A percentile compares a stretch with the other conserved stretches of the same genome.
Evolutionary conservation across 2,797 vertebrate genomes (phyloP).

Genomic region (Melanogrammus aeglefinus): DNA sequence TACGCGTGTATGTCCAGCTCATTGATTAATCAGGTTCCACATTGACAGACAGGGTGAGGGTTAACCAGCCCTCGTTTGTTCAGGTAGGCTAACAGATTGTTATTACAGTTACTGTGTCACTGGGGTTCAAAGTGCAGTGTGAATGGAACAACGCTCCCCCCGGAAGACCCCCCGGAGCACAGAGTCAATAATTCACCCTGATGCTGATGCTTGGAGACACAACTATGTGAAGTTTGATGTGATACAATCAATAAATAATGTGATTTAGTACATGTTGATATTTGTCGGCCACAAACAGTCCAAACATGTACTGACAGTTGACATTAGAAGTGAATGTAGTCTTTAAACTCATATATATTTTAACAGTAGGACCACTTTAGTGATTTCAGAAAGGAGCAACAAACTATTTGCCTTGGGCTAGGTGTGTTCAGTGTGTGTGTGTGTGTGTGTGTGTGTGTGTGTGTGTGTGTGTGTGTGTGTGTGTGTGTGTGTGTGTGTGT

Average conservation of each 20-base stretch:
- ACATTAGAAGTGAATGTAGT: constrained; percentile 36
- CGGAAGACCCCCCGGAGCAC: constrained; percentile 35
- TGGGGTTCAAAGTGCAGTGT: constrained; percentile 19
- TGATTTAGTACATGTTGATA: constrained; percentile 49
- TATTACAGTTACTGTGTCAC: constrained; percentile 1
- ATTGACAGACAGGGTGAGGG: neutral
- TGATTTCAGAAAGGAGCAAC: constrained; percentile 33
- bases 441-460: no score
- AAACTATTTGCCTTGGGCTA: constrained; percentile 8
- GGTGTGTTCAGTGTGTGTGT: no score
- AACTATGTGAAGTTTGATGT: constrained; percentile 54
- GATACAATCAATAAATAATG: constrained; percentile 62
- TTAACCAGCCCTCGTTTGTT: neutral
- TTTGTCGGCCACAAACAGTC: constrained; percentile 45
- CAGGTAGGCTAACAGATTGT: no score
- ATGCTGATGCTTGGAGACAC: constrained; percentile 40
- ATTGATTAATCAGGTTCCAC: neutral
- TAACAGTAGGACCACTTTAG: constrained; percentile 40
- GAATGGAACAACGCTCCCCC: constrained; percentile 39
- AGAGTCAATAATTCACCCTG: constrained; percentile 46
- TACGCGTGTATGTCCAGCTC: neutral
- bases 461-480: no score
- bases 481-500: no score
- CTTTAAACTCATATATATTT: constrained; percentile 44
- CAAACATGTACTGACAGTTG: constrained; percentile 37